Base-by-base conservation (phyloP, 2,113 vertebrate species). In the Microtus pennsylvanicus region DNA sequence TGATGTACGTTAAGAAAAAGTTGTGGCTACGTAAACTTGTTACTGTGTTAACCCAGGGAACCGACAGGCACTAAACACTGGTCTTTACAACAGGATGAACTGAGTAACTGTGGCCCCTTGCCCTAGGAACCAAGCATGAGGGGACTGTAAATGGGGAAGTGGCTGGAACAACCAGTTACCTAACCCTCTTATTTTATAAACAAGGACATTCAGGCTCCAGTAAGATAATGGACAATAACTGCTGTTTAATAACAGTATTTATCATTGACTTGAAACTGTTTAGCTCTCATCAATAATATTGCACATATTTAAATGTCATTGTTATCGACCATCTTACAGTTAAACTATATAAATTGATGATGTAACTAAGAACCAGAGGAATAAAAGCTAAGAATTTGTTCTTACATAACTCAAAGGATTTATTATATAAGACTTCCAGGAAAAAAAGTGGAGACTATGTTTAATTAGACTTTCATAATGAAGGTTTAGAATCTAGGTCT, bases 211-310 rank as follows among this genome's bases (percentile, higher is more conserved):
- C 90, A 96, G 77, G 74, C 74, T 88, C 75, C 88, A 92, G 61
- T 58, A 92, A 92, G 74, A 85, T 90, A 96, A 78, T 19, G 96
- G 74, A 90, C 65, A 96, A 72, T 87, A 89, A 93, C 58, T 86
- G 78, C 74, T 81, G 93, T 96, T 97, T 92, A 97, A 94, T 94
- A 98, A 97, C 89, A 75, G 95, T 95, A 63, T 96, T 95, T 97
- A 97, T 90, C 94, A 91, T 33, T 93, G 98, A 94, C 74, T 96
- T 96, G 75, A 96, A 97, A 97, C 89, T 96, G 83, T 95, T 94
- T 58, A 93, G 96, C 96, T 98, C 98, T 96, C 93, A 98, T 96
- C 61, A 96, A 97, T 98, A 98, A 98, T 98, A 98, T 98, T 98
- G 98, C 98, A 98, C 98, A 95, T 95, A 97, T 96, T 69, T 94